Evolutionary conservation across 23 tunicate genomes (phyloP).

Genomic region (Pegea sp.): DNA sequence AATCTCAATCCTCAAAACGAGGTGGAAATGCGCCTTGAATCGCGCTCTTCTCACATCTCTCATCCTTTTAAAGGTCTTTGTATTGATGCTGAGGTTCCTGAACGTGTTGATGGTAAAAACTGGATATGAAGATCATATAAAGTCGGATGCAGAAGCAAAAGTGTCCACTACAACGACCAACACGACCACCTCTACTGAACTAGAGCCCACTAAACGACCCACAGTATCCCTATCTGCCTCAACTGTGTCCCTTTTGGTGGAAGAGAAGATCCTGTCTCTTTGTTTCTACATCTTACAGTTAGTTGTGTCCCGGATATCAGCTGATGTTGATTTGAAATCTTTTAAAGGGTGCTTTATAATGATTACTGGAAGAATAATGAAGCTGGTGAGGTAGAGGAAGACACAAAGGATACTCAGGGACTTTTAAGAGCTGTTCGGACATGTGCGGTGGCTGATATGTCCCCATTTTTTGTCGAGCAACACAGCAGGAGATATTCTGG

Average conservation of each 20-base stretch:
- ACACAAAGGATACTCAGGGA: constrained; percentile 2
- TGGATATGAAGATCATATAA: neutral
- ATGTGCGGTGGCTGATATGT: constrained; percentile 22
- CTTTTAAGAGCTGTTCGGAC: constrained; percentile 11
- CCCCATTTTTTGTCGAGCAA: constrained; percentile 51
- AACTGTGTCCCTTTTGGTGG: constrained; percentile 14
- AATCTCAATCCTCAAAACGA: constrained; percentile 19
- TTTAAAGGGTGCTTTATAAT: constrained; percentile 22
- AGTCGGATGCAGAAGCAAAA: no score
- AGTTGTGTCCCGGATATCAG: neutral
- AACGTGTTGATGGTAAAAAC: constrained; percentile 55
- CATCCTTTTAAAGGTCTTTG: constrained; percentile 14
- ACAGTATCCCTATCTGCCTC: neutral
- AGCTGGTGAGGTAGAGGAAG: constrained; percentile 5
- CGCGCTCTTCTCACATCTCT: neutral
- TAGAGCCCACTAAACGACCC: neutral
- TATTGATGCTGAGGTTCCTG: constrained; percentile 41
- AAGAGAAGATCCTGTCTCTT: constrained; percentile 18
- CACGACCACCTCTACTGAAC: neutral
- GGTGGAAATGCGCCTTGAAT: constrained; percentile 4
- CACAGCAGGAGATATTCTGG: constrained; percentile 50
- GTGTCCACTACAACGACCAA: no score
- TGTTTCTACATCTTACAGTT: constrained; percentile 19
- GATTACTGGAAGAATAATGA: constrained; percentile 27
- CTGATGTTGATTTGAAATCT: neutral